These are phyloP conservation scores for Caretta caretta DNA, from an alignment of 2,113 vertebrate genomes.

Conservation along the genomic window DNA sequence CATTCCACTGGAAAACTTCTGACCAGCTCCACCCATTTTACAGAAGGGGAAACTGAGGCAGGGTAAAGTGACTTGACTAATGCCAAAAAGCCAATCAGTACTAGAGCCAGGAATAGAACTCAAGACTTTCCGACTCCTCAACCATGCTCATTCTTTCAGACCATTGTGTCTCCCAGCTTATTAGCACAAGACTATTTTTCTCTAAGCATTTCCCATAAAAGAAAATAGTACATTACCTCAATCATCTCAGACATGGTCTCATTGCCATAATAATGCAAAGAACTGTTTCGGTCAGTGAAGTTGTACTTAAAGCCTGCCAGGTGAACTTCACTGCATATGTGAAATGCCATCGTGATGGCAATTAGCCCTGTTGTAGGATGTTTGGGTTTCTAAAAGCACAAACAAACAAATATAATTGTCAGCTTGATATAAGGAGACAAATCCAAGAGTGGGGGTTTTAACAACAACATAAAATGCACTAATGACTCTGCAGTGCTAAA, in stretches of 20 bases:
- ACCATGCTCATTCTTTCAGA: background rate
- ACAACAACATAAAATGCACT: background rate
- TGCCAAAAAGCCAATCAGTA: background rate
- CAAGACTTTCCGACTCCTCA: background rate
- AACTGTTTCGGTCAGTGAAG: constrained; percentile 76
- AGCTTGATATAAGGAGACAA: background rate
- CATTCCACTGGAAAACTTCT: background rate
- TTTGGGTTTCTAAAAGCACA: constrained; percentile 79
- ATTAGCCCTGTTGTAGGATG: constrained; percentile 87
- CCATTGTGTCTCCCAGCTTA: background rate
- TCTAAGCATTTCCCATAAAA: background rate
- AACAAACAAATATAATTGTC: background rate
- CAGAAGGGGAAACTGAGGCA: background rate
- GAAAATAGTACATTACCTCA: constrained; percentile 76
- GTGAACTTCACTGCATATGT: constrained; percentile 85
- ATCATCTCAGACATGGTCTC: constrained; percentile 85
- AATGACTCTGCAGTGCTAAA: background rate
- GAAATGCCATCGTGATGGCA: constrained; percentile 83
- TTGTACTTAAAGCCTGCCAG: constrained; percentile 85
- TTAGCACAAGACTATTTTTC: background rate
- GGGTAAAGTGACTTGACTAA: background rate
- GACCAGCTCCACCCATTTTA: background rate
- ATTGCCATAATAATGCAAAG: constrained; percentile 86
- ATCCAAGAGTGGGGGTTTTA: background rate
- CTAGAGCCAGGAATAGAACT: background rate